Percentiles rank a stretch among this genome's conserved stretches.
Evolutionary conservation across 2,888 invertebrate species (phyloP).

Genomic region (Orthosia incerta): DNA sequence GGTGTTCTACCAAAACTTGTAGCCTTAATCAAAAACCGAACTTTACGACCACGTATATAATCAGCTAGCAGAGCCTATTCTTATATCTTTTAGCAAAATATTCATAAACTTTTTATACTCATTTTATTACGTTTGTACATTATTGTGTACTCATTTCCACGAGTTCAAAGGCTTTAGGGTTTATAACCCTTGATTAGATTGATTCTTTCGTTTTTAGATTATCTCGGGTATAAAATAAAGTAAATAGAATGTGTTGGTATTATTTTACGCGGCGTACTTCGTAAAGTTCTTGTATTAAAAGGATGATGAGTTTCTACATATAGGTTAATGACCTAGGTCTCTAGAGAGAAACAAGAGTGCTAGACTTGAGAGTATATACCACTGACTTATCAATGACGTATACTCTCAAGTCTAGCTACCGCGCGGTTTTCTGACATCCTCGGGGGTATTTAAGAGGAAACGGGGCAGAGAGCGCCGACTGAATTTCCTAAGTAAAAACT

Average conservation of each 20-base stretch:
- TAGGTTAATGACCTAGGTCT: slow-evolving; percentile 7
- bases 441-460: no score
- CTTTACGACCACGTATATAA: slow-evolving; percentile 21
- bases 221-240: not conserved
- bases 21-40: not conserved
- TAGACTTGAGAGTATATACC: not conserved
- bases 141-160: slow-evolving; percentile 25
- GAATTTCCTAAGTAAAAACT: no score
- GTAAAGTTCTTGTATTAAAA: slow-evolving; percentile 5
- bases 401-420: no score
- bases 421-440: no score
- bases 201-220: not conserved
- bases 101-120: slow-evolving; percentile 35
- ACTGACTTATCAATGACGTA: not conserved
- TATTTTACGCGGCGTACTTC: not conserved
- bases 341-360: not conserved
- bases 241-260: slow-evolving; percentile 15
- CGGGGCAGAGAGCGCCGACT: no score
- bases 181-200: slow-evolving; percentile 14
- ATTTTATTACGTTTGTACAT: slow-evolving; percentile 31
- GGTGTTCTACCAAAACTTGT: no score
- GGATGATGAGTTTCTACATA: not conserved
- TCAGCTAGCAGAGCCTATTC: slow-evolving; percentile 15
- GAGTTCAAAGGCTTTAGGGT: slow-evolving; percentile 1
- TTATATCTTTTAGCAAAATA: slow-evolving; percentile 25